Evolutionary conservation across 2,888 invertebrate genomes (phyloP).

Genomic region (Julus scanicus): DNA sequence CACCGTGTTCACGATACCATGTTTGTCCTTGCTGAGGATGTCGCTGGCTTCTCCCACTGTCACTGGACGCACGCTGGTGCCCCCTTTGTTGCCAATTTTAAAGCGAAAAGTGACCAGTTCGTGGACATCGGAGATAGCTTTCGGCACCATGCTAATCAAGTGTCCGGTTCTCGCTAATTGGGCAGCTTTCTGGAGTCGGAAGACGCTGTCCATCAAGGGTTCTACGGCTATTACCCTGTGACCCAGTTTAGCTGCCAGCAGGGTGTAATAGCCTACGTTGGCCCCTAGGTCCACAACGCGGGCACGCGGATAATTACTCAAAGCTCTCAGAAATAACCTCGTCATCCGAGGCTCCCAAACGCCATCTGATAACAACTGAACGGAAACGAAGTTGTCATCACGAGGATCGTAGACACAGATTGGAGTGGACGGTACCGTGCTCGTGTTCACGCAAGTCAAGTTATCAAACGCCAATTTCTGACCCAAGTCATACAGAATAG

Average conservation of each 20-base stretch:
- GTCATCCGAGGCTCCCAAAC: constrained; percentile 64
- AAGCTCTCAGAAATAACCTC: constrained; percentile 60
- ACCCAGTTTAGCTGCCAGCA: constrained; percentile 63
- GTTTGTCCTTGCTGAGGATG: constrained; percentile 28
- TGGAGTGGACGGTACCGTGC: constrained; percentile 60
- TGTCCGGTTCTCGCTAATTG: constrained; percentile 60
- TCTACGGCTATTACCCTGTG: constrained; percentile 64
- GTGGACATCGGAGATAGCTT: constrained; percentile 61
- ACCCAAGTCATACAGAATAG: constrained; percentile 9
- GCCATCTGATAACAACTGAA: constrained; percentile 61
- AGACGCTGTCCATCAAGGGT: constrained; percentile 60
- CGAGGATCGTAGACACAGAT: constrained; percentile 62
- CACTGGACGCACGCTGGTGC: constrained; percentile 58
- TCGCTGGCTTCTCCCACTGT: neutral
- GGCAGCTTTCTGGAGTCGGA: constrained; percentile 60
- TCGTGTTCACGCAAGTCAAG: constrained; percentile 60
- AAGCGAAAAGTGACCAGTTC: constrained; percentile 57
- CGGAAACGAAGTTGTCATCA: constrained; percentile 62
- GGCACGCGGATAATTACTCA: constrained; percentile 60
- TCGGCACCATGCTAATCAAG: constrained; percentile 61
- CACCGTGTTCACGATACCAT: constrained; percentile 57
- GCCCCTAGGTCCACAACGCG: constrained; percentile 64
- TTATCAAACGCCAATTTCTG: neutral
- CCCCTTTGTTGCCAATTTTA: constrained; percentile 63
- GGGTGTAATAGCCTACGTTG: constrained; percentile 64